Evolutionary conservation across 2,797 vertebrate species (phyloP).

Genomic region (Tamandua tetradactyla): DNA sequence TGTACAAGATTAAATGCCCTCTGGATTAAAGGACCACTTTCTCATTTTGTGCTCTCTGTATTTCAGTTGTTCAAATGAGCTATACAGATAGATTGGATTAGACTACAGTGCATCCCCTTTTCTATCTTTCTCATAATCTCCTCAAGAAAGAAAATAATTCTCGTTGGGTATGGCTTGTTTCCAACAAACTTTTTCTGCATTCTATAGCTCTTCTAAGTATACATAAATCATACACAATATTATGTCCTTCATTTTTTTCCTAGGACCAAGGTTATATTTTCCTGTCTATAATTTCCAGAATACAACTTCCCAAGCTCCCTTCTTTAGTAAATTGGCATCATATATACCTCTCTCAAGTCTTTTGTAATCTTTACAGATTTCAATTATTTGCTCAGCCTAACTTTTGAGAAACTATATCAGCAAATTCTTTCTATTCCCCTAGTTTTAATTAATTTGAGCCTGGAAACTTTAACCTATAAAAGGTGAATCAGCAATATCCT

Average conservation of each 20-base stretch:
- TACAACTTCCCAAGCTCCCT: neutral
- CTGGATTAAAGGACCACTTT: no score
- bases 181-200: neutral
- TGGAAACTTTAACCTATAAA: neutral
- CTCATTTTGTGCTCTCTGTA: no score
- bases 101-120: neutral
- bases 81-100: no score
- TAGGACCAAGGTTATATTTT: neutral
- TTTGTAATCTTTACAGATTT: constrained; percentile 7
- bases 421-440: neutral
- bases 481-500: neutral
- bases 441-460: neutral
- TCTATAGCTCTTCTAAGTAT: neutral
- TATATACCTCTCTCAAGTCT: neutral
- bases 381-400: constrained; percentile 10
- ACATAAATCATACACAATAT: neutral
- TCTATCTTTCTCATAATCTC: neutral
- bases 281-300: neutral
- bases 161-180: neutral
- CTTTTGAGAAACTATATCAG: neutral
- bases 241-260: constrained; percentile 18
- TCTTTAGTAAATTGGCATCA: neutral
- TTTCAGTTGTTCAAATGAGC: no score
- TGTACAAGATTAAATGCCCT: no score
- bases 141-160: constrained; percentile 9